Evolutionary conservation across 92 coral and sea anemone genomes (phyloP).

Genomic region (Parazoanthus darwini): DNA sequence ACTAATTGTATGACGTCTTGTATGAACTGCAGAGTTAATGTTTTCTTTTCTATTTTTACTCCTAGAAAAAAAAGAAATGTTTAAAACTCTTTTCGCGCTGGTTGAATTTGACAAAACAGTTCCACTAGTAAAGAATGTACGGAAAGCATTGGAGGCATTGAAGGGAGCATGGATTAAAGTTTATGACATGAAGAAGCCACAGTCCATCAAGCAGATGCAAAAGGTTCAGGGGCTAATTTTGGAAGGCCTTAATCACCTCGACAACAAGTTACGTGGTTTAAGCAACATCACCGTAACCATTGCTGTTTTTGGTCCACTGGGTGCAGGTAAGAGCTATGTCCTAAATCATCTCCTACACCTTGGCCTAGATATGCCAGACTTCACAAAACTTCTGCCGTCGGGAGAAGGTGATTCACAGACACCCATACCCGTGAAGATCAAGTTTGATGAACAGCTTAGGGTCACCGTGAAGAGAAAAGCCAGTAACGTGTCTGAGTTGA

Average conservation of each 20-base stretch:
- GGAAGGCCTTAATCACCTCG: constrained; percentile 44
- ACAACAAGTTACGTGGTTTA: constrained; percentile 30
- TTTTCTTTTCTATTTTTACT: not conserved
- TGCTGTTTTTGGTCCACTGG: constrained; percentile 60
- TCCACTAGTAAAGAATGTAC: not conserved
- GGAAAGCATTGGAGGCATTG: not conserved
- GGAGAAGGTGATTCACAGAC: constrained; percentile 49
- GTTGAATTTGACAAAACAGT: not conserved
- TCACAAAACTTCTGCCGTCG: constrained; percentile 50
- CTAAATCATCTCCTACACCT: constrained; percentile 50
- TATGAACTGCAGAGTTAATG: not conserved
- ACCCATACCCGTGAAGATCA: constrained; percentile 53
- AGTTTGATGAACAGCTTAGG: constrained; percentile 36
- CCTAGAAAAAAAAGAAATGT: not conserved
- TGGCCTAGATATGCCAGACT: not conserved
- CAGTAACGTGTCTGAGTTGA: not conserved
- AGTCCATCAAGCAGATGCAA: not conserved
- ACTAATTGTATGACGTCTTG: no score
- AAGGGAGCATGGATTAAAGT: not conserved
- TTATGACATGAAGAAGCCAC: not conserved
- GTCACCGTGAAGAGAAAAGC: constrained; percentile 30
- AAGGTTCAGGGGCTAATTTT: constrained; percentile 37
- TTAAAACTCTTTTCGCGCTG: not conserved
- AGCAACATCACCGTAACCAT: constrained; percentile 45
- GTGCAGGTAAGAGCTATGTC: constrained; percentile 60